phyloP scores from a whole-genome alignment of 1,140 invertebrate species.

The Leptonema lineaticorne region DNA sequence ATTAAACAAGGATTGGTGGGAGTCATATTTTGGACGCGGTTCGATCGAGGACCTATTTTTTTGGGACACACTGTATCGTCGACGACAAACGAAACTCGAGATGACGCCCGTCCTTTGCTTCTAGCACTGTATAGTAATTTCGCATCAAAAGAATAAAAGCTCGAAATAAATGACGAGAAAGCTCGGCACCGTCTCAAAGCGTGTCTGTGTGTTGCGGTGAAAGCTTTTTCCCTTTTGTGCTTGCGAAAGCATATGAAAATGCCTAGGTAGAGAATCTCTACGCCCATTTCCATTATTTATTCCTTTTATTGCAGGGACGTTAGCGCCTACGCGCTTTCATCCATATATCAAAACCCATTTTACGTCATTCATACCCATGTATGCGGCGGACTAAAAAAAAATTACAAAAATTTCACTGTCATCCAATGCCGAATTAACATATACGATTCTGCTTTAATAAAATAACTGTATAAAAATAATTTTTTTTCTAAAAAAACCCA shows the following conservation, averaged over 20 bases:
- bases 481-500: no score
- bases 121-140: constrained; percentile 38
- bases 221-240: constrained; percentile 40
- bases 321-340: constrained; percentile 8
- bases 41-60: no score
- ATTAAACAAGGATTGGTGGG: no score
- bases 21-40: no score
- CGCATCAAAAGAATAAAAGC: constrained; percentile 42
- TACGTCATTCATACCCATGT: no score
- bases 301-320: constrained; percentile 18
- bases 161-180: constrained; percentile 41
- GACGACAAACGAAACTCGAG: constrained; percentile 29
- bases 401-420: no score
- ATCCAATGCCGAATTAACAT: no score
- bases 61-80: not conserved
- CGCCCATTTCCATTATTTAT: constrained; percentile 27
- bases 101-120: constrained; percentile 31
- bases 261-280: constrained; percentile 13
- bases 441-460: no score
- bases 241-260: constrained; percentile 33
- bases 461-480: no score
- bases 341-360: not conserved
- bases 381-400: no score
- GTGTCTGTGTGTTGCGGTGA: constrained; percentile 32
- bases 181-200: constrained; percentile 34